Base-by-base conservation (phyloP, 1,140 invertebrate genomes). In the Probaryconus sp. region DNA sequence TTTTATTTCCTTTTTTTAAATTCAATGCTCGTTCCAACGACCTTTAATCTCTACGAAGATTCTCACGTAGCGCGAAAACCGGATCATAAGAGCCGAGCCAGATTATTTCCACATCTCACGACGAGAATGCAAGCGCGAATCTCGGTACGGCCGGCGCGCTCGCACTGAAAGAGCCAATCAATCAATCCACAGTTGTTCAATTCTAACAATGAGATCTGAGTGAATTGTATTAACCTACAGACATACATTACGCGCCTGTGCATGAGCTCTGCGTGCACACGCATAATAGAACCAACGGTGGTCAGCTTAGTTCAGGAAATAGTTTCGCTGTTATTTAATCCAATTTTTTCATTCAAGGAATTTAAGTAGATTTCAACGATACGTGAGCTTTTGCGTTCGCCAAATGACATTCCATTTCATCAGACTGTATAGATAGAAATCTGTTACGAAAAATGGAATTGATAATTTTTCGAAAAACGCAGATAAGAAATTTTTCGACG, bases 191-290 rank as follows among this genome's bases (percentile, higher is more conserved):
- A 64, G 73, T 76, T 74, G 73, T 68, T 76, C 77, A 79, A 85
- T 85, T 83, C 79, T 73, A 77, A 73, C 85, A 85, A 85, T 81
- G 84, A 85, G 83, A 86, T 83, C 81, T 81, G 79, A 82, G 80
- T 76, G 84, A 85, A 87, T 87, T 83, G 80, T 83, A 86, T 86
- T 88, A 88, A 87, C 86, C 86, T 86, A 87, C 82, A 87, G 86
- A 86, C 86, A 86, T 81, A 87, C 76, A 85, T 87, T 83, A 77
- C 75, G 60, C 68, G 68, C 76, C 72, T 79, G 69, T 79, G 71
- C 80, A 73, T 77, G 76, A 64, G 53, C 61, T 43, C 40, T 24
- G 50, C 33, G 37, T 56, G 38, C 20, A 28, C 16, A 47, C 17
- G 43, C 64, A 48, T 74, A 75, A 77, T 78, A 70, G 63, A 69